phyloP scores from a whole-genome alignment of 2,888 invertebrate genomes.

The Tipula helvola region DNA sequence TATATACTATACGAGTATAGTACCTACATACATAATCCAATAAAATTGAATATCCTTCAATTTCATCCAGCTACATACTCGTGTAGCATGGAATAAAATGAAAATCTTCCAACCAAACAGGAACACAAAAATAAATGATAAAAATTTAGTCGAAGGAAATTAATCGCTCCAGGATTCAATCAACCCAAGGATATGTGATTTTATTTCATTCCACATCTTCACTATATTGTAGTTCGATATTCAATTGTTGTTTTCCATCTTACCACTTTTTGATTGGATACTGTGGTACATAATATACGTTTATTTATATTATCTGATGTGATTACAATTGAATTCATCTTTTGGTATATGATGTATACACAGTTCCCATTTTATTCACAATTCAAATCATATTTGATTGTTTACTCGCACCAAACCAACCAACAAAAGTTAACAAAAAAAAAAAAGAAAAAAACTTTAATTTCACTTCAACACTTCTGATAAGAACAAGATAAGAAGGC shows the following conservation, averaged over 20 bases:
- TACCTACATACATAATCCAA: not conserved
- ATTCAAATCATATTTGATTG: not conserved
- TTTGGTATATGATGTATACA: not conserved
- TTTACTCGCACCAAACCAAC: not conserved
- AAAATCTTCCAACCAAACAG: not conserved
- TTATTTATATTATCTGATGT: not conserved
- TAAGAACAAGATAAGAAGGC: not conserved
- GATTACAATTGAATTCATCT: not conserved
- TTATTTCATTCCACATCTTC: not conserved
- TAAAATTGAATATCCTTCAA: not conserved
- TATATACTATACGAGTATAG: no score
- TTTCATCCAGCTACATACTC: not conserved
- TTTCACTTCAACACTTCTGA: not conserved
- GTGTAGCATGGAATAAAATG: not conserved
- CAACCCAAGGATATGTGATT: not conserved
- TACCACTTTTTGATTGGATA: not conserved
- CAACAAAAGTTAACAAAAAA: not conserved
- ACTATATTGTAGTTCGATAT: not conserved
- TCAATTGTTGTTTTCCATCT: not conserved
- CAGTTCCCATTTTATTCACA: not conserved
- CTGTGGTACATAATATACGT: not conserved
- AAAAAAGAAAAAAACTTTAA: not conserved
- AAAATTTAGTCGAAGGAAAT: not conserved
- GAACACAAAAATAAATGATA: not conserved
- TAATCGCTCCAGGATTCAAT: conserved; percentile 4